Conservation (phyloP, 2,797 vertebrate species). For the Florisuga fusca region DNA sequence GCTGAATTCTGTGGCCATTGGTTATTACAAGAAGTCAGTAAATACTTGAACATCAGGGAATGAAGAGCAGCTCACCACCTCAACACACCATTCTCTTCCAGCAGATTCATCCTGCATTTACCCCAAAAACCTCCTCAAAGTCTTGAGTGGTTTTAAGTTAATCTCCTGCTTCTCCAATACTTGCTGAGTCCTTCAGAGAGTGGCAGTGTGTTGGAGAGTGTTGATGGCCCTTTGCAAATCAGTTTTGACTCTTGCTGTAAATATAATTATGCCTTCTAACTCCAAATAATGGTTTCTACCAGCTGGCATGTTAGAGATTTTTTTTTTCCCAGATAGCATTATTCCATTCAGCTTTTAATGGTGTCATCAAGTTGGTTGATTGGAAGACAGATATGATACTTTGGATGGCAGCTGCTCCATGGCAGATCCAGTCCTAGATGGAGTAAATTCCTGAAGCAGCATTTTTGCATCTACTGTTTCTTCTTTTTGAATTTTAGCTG, state of each 20-base stretch:
- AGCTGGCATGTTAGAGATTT: not conserved
- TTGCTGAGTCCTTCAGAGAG: not conserved
- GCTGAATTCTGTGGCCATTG: not conserved
- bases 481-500: slow-evolving; percentile 70
- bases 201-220: not conserved
- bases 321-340: not conserved
- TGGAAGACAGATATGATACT: not conserved
- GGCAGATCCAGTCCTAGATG: not conserved
- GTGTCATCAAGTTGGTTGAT: not conserved
- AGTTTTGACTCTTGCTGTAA: not conserved
- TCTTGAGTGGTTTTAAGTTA: not conserved
- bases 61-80: not conserved
- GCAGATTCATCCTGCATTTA: not conserved
- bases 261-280: not conserved
- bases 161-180: not conserved
- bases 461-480: not conserved
- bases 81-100: not conserved
- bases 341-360: not conserved
- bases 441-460: not conserved
- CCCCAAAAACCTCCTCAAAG: not conserved
- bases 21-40: not conserved
- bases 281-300: not conserved
- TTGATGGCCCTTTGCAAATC: not conserved
- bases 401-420: not conserved
- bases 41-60: not conserved